phyloP scores from a whole-genome alignment of 2,113 vertebrate genomes.

The Cyphomyrus plagiostoma region DNA sequence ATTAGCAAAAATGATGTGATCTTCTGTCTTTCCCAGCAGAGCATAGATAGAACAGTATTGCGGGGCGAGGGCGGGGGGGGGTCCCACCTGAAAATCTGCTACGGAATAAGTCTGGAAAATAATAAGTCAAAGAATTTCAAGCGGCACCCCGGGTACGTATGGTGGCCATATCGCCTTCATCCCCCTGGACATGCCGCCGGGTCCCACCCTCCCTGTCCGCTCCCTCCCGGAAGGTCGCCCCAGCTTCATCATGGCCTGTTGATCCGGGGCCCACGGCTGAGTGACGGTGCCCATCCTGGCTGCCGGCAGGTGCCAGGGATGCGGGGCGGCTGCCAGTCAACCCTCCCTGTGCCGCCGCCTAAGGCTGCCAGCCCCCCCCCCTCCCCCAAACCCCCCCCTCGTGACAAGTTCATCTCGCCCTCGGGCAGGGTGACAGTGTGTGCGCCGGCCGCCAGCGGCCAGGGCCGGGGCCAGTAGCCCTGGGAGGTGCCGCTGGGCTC shows the following conservation, averaged over 20 bases:
- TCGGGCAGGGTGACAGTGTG: conserved; percentile 24
- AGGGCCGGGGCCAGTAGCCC: conserved; percentile 27
- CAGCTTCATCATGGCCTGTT: conserved; percentile 30
- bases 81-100: not conserved
- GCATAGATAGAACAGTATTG: not conserved
- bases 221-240: conserved; percentile 32
- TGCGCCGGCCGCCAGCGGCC: conserved; percentile 17
- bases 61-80: not conserved
- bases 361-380: not conserved
- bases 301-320: conserved; percentile 26
- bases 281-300: conserved; percentile 31
- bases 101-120: not conserved
- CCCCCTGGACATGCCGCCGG: not conserved
- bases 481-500: conserved; percentile 29
- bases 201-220: conserved; percentile 22
- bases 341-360: not conserved
- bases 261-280: conserved; percentile 36
- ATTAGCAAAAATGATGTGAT: not conserved
- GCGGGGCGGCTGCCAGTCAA: conserved; percentile 22
- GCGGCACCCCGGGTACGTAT: conserved; percentile 9
- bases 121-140: not conserved
- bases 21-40: not conserved
- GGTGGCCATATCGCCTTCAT: not conserved
- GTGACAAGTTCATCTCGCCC: conserved; percentile 33
- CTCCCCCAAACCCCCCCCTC: not conserved